phyloP scores from a whole-genome alignment of 1,140 invertebrate genomes.

The Sinonovacula constricta region DNA sequence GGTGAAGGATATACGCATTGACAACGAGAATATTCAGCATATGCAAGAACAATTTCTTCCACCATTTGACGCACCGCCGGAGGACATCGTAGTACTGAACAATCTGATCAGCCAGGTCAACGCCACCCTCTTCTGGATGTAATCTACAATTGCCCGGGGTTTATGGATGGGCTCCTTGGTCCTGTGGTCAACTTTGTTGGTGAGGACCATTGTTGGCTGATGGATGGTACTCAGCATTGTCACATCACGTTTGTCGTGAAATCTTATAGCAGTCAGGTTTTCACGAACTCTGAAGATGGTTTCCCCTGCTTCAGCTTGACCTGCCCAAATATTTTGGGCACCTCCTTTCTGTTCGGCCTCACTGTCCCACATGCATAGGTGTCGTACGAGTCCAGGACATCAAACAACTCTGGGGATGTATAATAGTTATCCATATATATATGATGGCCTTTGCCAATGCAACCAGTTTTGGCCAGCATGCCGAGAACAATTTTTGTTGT shows the following conservation, averaged over 20 bases:
- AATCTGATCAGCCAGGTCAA: conserved; percentile 39
- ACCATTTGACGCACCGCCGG: conserved; percentile 34
- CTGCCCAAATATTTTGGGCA: conserved; percentile 1
- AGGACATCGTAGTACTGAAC: conserved; percentile 27
- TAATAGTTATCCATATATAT: no score
- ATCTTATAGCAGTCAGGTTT: conserved; percentile 8
- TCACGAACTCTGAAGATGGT: not conserved
- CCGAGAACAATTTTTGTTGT: conserved; percentile 40
- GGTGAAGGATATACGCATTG: conserved; percentile 21
- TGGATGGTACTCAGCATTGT: no score
- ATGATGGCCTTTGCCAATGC: conserved; percentile 26
- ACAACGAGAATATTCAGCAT: conserved; percentile 14
- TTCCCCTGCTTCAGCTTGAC: not conserved
- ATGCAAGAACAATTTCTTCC: conserved; percentile 42
- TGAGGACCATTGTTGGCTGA: not conserved
- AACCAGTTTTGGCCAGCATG: conserved; percentile 2
- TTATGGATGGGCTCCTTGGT: not conserved
- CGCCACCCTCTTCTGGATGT: conserved; percentile 43
- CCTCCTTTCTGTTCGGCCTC: not conserved
- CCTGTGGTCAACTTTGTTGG: not conserved
- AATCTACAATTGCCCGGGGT: conserved; percentile 2
- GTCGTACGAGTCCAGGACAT: conserved; percentile 1
- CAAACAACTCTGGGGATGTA: conserved; percentile 8
- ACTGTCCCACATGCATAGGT: conserved; percentile 21
- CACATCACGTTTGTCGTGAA: not conserved